phyloP scores from a whole-genome alignment of 2,113 vertebrate species.

The Alosa alosa region DNA sequence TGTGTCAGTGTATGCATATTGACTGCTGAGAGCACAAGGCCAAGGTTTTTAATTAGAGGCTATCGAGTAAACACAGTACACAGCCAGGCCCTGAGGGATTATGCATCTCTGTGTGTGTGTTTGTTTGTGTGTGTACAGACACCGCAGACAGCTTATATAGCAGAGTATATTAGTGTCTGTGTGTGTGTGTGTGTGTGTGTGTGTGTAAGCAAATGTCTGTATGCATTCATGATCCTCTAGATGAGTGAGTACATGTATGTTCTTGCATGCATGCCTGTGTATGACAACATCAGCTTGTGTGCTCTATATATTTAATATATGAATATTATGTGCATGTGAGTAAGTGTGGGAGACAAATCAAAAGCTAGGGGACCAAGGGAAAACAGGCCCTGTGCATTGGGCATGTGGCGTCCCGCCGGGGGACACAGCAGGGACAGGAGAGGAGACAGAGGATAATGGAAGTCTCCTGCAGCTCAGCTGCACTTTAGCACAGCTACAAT shows the following conservation, averaged over 20 bases:
- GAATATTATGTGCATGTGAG: too few species aligned
- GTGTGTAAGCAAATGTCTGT: not conserved
- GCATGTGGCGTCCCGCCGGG: not conserved
- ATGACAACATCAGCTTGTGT: too few species aligned
- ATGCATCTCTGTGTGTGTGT: not conserved
- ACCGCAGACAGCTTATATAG: too few species aligned
- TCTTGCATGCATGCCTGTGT: not conserved
- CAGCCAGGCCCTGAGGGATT: slow-evolving; percentile 52
- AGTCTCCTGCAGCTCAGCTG: not conserved
- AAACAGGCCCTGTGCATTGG: not conserved
- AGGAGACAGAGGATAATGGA: not conserved
- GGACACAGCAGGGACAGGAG: not conserved
- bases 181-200: not conserved
- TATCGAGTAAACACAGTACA: slow-evolving; percentile 69
- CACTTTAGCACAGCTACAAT: too few species aligned
- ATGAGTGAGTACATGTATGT: not conserved
- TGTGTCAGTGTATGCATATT: slow-evolving; percentile 68
- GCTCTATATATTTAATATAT: too few species aligned
- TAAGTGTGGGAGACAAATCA: not conserved
- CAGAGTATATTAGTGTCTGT: too few species aligned
- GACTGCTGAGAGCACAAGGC: slow-evolving; percentile 59
- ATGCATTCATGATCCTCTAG: not conserved
- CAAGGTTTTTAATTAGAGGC: slow-evolving; percentile 71
- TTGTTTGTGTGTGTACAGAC: not conserved
- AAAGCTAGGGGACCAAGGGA: slow-evolving; percentile 17